Evolutionary conservation across 2,113 vertebrate species (phyloP).

Genomic region (Vidua chalybeata): DNA sequence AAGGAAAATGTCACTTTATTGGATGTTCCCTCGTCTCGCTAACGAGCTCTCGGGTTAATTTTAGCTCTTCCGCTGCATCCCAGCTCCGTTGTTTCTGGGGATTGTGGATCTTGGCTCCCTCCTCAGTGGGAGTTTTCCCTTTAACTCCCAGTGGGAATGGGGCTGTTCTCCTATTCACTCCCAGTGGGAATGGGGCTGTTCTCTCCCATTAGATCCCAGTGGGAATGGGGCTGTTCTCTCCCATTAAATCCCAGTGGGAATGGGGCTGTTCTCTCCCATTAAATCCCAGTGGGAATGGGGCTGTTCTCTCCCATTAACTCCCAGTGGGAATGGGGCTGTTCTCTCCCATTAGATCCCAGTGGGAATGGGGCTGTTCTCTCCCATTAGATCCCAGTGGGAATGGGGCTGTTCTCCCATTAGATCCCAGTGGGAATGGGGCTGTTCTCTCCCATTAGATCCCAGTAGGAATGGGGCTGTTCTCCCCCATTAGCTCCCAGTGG

Average conservation of each 20-base stretch:
- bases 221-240: background rate
- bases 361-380: too few relatives aligned
- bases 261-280: background rate
- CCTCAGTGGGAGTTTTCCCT: rapidly evolving
- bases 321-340: background rate
- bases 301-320: background rate
- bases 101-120: background rate
- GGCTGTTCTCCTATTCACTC: background rate
- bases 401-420: too few relatives aligned
- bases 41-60: background rate
- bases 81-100: background rate
- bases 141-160: background rate
- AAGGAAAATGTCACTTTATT: background rate
- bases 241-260: rapidly evolving
- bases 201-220: rapidly evolving
- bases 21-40: background rate
- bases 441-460: too few relatives aligned
- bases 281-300: too few relatives aligned
- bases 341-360: too few relatives aligned
- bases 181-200: background rate
- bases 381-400: background rate
- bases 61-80: background rate
- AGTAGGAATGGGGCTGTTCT: too few relatives aligned
- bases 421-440: too few relatives aligned
- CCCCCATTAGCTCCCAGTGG: too few relatives aligned